phyloP scores from a whole-genome alignment of 1,140 invertebrate genomes.

The Zaprionus camerounensis region DNA sequence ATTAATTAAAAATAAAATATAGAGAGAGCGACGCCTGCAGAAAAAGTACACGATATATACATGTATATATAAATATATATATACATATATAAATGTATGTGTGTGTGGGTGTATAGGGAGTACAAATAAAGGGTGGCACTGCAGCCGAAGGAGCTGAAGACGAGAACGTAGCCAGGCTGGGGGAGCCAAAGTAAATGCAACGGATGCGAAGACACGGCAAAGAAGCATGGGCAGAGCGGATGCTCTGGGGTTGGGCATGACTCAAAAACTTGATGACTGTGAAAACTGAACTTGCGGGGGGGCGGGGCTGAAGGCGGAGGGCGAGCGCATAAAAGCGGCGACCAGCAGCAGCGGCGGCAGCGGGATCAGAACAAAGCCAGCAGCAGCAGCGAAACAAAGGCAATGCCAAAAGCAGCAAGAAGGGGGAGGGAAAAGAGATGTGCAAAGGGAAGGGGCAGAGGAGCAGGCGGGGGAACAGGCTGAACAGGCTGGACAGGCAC shows the following conservation, averaged over 20 bases:
- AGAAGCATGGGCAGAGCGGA: conserved; percentile 73
- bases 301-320: conserved; percentile 19
- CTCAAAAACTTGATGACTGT: conserved; percentile 75
- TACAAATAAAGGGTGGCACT: conserved; percentile 67
- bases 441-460: not conserved
- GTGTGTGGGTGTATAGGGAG: conserved; percentile 16
- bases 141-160: conserved; percentile 58
- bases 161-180: not conserved
- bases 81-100: not conserved
- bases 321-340: conserved; percentile 71
- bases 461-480: too few relatives aligned
- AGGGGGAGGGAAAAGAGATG: conserved; percentile 5
- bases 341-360: conserved; percentile 47
- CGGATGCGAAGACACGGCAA: conserved; percentile 83
- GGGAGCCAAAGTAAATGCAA: conserved; percentile 64
- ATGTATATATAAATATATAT: not conserved
- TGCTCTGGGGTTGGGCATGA: conserved; percentile 50
- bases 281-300: conserved; percentile 69
- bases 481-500: conserved; percentile 25
- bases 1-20: conserved; percentile 84
- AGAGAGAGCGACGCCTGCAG: conserved; percentile 47
- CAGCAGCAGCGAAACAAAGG: conserved; percentile 51
- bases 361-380: conserved; percentile 31
- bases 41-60: conserved; percentile 9
- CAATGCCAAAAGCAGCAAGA: conserved; percentile 51